Percentiles rank a stretch among this genome's conserved stretches.
Conservation (phyloP, 2,888 invertebrate genomes). For the Thymelicus acteon region DNA sequence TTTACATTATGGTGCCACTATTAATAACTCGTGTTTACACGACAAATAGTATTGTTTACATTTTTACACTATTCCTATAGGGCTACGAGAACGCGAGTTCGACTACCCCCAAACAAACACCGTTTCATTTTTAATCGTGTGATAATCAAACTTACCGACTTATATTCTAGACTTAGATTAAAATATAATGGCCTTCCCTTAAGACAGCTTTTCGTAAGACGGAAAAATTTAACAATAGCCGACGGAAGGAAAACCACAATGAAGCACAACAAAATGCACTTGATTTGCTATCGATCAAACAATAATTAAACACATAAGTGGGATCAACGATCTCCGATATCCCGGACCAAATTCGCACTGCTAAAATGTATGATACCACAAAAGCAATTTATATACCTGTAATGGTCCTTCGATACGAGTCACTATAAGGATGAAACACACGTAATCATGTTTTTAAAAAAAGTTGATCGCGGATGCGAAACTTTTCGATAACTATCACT, state of each 20-base stretch:
- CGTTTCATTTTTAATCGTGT: background rate
- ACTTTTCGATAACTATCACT: constrained; percentile 27
- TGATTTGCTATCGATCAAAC: constrained; percentile 63
- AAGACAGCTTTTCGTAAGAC: too few species aligned
- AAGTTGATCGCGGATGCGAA: constrained; percentile 42
- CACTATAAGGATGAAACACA: constrained; percentile 39
- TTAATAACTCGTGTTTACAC: constrained; percentile 76
- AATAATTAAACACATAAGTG: constrained; percentile 67
- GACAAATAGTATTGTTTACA: constrained; percentile 74
- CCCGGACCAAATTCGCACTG: constrained; percentile 65
- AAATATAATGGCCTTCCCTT: too few species aligned
- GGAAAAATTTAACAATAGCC: background rate
- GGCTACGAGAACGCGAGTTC: background rate
- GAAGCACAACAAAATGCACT: constrained; percentile 52
- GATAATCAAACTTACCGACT: background rate
- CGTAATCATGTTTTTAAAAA: constrained; percentile 55
- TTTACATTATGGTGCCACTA: constrained; percentile 63
- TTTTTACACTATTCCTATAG: constrained; percentile 49
- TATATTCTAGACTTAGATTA: too few species aligned
- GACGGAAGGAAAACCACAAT: constrained; percentile 14
- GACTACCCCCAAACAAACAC: background rate
- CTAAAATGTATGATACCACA: constrained; percentile 32
- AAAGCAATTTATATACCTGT: constrained; percentile 47
- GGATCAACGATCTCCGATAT: constrained; percentile 75
- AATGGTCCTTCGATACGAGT: constrained; percentile 36